Percentiles rank a stretch among this genome's conserved stretches.
Evolutionary conservation across 2,888 invertebrate species (phyloP).

Genomic region (Agrochola macilenta): DNA sequence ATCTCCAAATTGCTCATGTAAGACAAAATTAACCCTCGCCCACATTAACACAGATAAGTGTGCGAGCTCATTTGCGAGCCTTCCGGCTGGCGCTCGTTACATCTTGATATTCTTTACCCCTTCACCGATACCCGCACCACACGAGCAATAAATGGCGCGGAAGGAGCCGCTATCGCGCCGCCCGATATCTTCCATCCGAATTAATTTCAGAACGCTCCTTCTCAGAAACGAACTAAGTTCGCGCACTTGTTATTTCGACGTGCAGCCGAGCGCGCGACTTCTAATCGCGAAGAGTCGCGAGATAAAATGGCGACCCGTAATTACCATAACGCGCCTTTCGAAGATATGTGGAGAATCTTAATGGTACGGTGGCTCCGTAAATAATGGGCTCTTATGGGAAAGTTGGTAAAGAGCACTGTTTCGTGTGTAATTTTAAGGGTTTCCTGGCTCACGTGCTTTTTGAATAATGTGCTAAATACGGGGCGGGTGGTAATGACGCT

Average conservation of each 20-base stretch:
- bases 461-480: conserved; percentile 88
- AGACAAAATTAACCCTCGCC: conserved; percentile 90
- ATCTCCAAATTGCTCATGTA: conserved; percentile 90
- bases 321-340: conserved; percentile 90
- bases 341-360: conserved; percentile 91
- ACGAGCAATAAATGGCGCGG: conserved; percentile 91
- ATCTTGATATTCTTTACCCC: conserved; percentile 91
- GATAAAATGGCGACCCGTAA: conserved; percentile 91
- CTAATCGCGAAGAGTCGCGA: conserved; percentile 88
- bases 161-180: conserved; percentile 88
- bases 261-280: conserved; percentile 82
- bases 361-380: conserved; percentile 90
- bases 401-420: conserved; percentile 90
- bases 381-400: conserved; percentile 91
- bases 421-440: conserved; percentile 90
- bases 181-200: conserved; percentile 91
- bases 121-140: conserved; percentile 89
- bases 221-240: conserved; percentile 88
- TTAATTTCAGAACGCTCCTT: conserved; percentile 87
- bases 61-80: conserved; percentile 90
- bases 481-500: conserved; percentile 79
- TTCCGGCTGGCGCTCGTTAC: conserved; percentile 89
- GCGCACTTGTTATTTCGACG: conserved; percentile 89
- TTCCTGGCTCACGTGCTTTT: conserved; percentile 88
- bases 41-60: conserved; percentile 90